Percentiles rank a stretch among this genome's conserved stretches.
Evolutionary conservation across 2,888 invertebrate species (phyloP).

Genomic region (Scaptodrosophila latifasciaeformis): DNA sequence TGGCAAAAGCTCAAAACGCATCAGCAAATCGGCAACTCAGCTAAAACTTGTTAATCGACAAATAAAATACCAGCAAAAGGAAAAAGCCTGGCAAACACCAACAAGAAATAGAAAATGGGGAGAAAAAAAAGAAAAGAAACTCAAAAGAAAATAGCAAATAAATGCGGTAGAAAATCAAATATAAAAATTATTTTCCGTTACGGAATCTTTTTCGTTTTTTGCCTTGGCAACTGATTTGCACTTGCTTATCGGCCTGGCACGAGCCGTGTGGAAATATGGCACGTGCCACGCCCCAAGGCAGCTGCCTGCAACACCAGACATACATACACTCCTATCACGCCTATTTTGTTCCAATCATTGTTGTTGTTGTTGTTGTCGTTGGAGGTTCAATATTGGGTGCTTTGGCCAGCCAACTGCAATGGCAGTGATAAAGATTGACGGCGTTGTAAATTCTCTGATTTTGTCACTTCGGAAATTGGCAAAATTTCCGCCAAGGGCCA

Average conservation of each 20-base stretch:
- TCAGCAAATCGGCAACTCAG: conserved; percentile 22
- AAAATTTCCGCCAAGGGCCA: conserved; percentile 49
- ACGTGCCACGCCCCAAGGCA: conserved; percentile 40
- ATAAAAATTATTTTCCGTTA: conserved; percentile 39
- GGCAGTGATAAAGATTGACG: conserved; percentile 68
- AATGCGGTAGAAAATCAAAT: conserved; percentile 63
- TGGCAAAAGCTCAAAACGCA: conserved; percentile 51
- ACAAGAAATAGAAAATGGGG: conserved; percentile 11
- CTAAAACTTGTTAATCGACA: conserved; percentile 59
- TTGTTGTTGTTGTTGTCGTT: conserved; percentile 26
- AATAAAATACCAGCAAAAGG: conserved; percentile 36
- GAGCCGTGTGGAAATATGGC: conserved; percentile 38
- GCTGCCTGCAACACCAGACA: not conserved
- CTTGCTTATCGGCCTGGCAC: conserved; percentile 54
- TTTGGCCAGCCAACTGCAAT: conserved; percentile 55
- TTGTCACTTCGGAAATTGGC: conserved; percentile 73
- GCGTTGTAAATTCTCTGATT: conserved; percentile 72
- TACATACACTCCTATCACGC: not conserved
- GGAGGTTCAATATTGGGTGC: no score
- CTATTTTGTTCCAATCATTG: not conserved
- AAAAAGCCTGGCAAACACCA: conserved; percentile 14
- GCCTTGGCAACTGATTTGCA: conserved; percentile 60
- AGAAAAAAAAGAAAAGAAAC: no score
- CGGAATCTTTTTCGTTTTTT: conserved; percentile 9
- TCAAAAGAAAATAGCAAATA: conserved; percentile 29